phyloP scores from a whole-genome alignment of 2,888 invertebrate species.

The Trypoxylon attenuatum region DNA sequence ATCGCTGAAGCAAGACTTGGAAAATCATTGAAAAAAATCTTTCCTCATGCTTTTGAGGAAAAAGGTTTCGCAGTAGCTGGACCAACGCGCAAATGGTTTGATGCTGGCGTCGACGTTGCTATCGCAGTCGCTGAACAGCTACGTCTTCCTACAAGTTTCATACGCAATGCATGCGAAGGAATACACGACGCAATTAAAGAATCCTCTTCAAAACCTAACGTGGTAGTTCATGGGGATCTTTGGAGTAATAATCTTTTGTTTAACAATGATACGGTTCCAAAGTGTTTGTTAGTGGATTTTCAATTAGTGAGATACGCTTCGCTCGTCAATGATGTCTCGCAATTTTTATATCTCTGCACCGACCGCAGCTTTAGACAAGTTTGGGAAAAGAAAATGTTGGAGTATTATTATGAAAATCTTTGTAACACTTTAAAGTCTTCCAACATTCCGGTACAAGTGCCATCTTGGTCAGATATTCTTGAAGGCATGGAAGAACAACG shows the following conservation, averaged over 20 bases:
- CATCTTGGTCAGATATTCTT: slow-evolving; percentile 60
- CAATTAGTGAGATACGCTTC: slow-evolving; percentile 82
- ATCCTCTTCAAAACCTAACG: slow-evolving; percentile 71
- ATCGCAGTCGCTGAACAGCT: slow-evolving; percentile 57
- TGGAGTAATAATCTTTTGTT: slow-evolving; percentile 82
- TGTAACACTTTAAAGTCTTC: slow-evolving; percentile 41
- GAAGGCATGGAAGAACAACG: slow-evolving; percentile 64
- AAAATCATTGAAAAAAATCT: slow-evolving; percentile 51
- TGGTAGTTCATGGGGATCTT: slow-evolving; percentile 79
- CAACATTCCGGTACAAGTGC: slow-evolving; percentile 19
- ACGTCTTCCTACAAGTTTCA: slow-evolving; percentile 39
- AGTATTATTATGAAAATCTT: slow-evolving; percentile 76
- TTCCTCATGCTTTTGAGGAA: slow-evolving; percentile 59
- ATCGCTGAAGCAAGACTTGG: slow-evolving; percentile 60
- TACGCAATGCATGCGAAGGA: slow-evolving; percentile 46
- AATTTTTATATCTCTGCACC: slow-evolving; percentile 77
- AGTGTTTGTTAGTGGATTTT: slow-evolving; percentile 82
- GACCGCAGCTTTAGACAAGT: slow-evolving; percentile 75
- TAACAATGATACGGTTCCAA: slow-evolving; percentile 74
- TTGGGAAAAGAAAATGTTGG: slow-evolving; percentile 76
- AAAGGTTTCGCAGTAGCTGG: slow-evolving; percentile 45
- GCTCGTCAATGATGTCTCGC: slow-evolving; percentile 80
- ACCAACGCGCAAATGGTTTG: slow-evolving; percentile 52
- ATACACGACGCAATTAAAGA: slow-evolving; percentile 47
- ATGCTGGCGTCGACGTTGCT: slow-evolving; percentile 50